Percentiles rank a stretch among this genome's conserved stretches.
Conservation (phyloP, 2,888 invertebrate species). For the Lepidocyrtoides sp. region DNA sequence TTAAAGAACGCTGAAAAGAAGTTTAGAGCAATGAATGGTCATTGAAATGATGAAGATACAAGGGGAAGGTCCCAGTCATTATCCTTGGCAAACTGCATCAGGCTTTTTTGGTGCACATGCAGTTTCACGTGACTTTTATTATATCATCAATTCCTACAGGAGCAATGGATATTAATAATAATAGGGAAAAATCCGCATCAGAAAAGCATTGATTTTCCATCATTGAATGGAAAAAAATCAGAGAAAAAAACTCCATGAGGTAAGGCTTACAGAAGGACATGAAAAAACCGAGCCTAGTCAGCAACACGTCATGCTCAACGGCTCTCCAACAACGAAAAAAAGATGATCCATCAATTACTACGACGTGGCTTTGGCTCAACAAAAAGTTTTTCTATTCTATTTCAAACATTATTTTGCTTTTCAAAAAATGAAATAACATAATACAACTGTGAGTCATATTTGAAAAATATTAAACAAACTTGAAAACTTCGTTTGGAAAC, state of each 20-base stretch:
- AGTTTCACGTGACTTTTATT: constrained; percentile 18
- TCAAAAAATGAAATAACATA: not conserved
- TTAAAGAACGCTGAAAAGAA: not conserved
- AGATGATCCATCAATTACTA: constrained; percentile 43
- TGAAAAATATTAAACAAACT: constrained; percentile 26
- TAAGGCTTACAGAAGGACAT: constrained; percentile 5
- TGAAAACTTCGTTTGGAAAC: constrained; percentile 16
- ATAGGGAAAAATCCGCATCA: not conserved
- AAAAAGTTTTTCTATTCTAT: not conserved
- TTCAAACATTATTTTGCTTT: not conserved
- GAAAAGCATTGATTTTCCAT: constrained; percentile 23
- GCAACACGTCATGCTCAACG: constrained; percentile 55
- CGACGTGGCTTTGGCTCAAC: constrained; percentile 9
- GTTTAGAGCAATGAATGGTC: constrained; percentile 34
- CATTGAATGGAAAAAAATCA: not conserved
- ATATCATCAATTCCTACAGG: constrained; percentile 55
- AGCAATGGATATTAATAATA: constrained; percentile 57
- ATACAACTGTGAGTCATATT: constrained; percentile 25
- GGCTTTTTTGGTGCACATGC: not conserved
- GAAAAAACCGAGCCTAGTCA: constrained; percentile 25
- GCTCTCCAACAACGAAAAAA: constrained; percentile 44
- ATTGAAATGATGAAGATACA: constrained; percentile 40
- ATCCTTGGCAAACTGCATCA: constrained; percentile 14
- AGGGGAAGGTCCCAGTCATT: constrained; percentile 56
- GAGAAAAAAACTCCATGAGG: not conserved